Base-by-base conservation (phyloP, 2,113 vertebrate species). In the Ciconia boyciana region DNA sequence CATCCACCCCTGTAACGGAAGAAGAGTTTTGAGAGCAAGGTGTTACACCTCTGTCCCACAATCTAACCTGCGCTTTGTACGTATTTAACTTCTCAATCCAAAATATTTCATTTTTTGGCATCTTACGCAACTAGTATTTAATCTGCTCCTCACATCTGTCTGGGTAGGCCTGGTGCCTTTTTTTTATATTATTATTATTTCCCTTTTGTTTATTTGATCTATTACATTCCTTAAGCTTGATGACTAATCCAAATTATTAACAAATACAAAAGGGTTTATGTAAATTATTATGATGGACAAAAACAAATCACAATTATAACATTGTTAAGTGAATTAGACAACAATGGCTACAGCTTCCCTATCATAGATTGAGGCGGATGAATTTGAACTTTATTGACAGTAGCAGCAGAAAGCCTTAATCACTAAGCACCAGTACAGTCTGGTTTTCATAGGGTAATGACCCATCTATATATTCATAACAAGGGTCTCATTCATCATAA, bases 401-500 rank as follows among this genome's bases (percentile, higher is more conserved):
- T 51, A 95, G 95, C 87, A 96, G 83, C 95, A 98, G 89, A 97
- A 94, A 98, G 89, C 85, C 92, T 97, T 97, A 98, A 98, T 98
- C 96, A 94, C 96, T 65, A 87, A 94, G 96, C 75, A 81, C 92
- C 93, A 90, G 96, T 39, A 74, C 46, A 96, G 95, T 51, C 97
- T 97, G 97, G 71, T 93, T 97, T 97, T 95, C 79, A 34, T 77
- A 97, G 96, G 97, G 97, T 98, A 98, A 98, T 97, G 97, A 98
- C 97, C 98, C 96, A 97, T 97, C 98, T 97, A 98, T 97, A 98
- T 97, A 97, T 98, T 98, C 96, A 95, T 96, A 98, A 98, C 89
- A 96, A 97, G 96, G 95, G 93, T 97, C 96, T 98, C 97, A 97
- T 98, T 98, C 97, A 98, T 98, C 97, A 98, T 98, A 98, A 98